Evolutionary conservation across 2,888 invertebrate species (phyloP), one percentile per base, ranked within the genome.

Genomic region (Drosophila prostipennis): DNA sequence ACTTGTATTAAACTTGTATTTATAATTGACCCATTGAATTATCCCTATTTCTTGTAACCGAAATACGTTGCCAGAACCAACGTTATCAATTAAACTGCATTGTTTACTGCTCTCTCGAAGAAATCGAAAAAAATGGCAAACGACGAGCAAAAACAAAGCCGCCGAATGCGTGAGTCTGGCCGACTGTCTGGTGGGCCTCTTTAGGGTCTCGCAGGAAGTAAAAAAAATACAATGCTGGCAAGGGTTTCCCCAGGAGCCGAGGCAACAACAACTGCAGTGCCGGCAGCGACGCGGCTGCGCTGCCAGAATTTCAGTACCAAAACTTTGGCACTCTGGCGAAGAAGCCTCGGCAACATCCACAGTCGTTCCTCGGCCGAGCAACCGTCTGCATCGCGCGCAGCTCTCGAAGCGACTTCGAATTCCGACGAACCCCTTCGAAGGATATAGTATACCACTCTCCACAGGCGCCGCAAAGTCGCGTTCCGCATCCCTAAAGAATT

Each of bases 371-470:
- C 61, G 78, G 70, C 74, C 84, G 84, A 78, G 80, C 80, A 80
- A 61, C 55, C 72, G 84, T 86, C 72, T 83, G 83, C 84, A 85
- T 78, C 80, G 88, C 83, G 88, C 88, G 74, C 78, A 74, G 56
- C 72, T 73, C 68, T 55, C 39, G 59, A 71, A 56, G 29, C 49
- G 39, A 37, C 34, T 53, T 45, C 32, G 48, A 19, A 40, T 5
- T 13, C 42, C 39, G 6, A n/a, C 23, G 6, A 42, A 26, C 57
- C 51, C 49, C 26, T 34, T 29, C 48, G 49, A 71, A 82, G 78
- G 69, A 70, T 54, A 57, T 39, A 70, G 54, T 29, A 46, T 40
- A 57, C 57, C 54, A 57, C 59, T 34, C 73, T 54, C 71, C 72
- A 61, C 48, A 76, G 85, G 76, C 87, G 86, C 74, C 85, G 78